Conservation (phyloP, 1,140 invertebrate genomes). For the Megalopta genalis region DNA sequence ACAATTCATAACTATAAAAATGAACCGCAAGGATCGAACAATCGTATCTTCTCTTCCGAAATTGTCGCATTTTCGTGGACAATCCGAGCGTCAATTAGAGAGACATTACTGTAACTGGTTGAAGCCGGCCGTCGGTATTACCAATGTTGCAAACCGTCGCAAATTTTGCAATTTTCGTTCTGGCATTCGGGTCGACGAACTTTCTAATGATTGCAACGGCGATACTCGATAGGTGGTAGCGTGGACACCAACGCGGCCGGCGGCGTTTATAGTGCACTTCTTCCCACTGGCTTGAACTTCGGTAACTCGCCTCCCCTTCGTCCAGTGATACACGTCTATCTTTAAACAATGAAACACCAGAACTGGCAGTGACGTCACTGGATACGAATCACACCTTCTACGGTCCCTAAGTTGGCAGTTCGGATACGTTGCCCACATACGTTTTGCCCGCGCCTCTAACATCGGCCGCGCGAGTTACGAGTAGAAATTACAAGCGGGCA, state of each 20-base stretch:
- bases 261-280: slow-evolving; percentile 68
- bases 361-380: slow-evolving; percentile 67
- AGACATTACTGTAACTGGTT: too few relatives aligned
- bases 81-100: too few relatives aligned
- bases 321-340: slow-evolving; percentile 57
- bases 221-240: slow-evolving; percentile 37
- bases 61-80: too few relatives aligned
- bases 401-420: slow-evolving; percentile 57
- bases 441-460: slow-evolving; percentile 36
- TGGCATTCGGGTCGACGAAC: too few relatives aligned
- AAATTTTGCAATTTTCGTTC: too few relatives aligned
- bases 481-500: slow-evolving; percentile 13
- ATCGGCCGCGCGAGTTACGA: not conserved
- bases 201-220: slow-evolving; percentile 13
- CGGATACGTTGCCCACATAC: slow-evolving; percentile 46
- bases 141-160: too few relatives aligned
- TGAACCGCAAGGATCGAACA: too few relatives aligned
- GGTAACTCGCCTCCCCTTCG: slow-evolving; percentile 54
- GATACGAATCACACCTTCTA: slow-evolving; percentile 64
- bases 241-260: slow-evolving; percentile 7
- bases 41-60: too few relatives aligned
- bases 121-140: too few relatives aligned
- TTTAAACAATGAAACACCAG: slow-evolving; percentile 64
- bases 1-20: too few relatives aligned
- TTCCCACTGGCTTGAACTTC: slow-evolving; percentile 62